These are phyloP conservation scores for Philotrypesis tridentata DNA, from an alignment of 1,140 invertebrate species.

Conservation along the genomic window DNA sequence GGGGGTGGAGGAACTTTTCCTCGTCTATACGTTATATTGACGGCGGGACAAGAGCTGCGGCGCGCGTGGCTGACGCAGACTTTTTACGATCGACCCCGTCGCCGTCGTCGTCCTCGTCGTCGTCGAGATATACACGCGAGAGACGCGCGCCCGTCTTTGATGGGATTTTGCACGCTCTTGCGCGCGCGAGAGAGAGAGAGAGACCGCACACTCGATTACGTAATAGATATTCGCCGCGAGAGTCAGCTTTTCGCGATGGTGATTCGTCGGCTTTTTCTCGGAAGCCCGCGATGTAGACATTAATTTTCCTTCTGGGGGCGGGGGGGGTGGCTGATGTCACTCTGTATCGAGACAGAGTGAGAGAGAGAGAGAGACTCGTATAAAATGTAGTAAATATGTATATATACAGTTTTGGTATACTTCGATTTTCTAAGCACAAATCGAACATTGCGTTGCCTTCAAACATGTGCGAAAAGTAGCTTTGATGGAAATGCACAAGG, in stretches of 20 bases:
- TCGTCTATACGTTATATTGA: not conserved
- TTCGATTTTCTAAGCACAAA: too few relatives aligned
- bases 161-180: conserved; percentile 3
- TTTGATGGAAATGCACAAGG: too few relatives aligned
- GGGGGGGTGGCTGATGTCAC: not conserved
- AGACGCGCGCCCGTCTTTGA: not conserved
- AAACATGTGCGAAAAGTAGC: too few relatives aligned
- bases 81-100: not conserved
- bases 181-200: too few relatives aligned
- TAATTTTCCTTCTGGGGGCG: not conserved
- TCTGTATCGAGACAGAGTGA: too few relatives aligned
- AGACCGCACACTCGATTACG: not conserved
- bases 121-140: too few relatives aligned
- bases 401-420: too few relatives aligned
- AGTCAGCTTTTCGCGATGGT: not conserved
- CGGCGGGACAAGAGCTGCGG: not conserved
- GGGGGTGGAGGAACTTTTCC: not conserved
- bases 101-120: too few relatives aligned
- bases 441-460: too few relatives aligned
- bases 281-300: not conserved
- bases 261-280: not conserved
- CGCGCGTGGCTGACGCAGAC: not conserved
- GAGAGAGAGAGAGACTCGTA: too few relatives aligned
- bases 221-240: not conserved
- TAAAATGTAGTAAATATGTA: too few relatives aligned